Evolutionary conservation across 2,113 vertebrate genomes (phyloP).

Genomic region (Python bivittatus): DNA sequence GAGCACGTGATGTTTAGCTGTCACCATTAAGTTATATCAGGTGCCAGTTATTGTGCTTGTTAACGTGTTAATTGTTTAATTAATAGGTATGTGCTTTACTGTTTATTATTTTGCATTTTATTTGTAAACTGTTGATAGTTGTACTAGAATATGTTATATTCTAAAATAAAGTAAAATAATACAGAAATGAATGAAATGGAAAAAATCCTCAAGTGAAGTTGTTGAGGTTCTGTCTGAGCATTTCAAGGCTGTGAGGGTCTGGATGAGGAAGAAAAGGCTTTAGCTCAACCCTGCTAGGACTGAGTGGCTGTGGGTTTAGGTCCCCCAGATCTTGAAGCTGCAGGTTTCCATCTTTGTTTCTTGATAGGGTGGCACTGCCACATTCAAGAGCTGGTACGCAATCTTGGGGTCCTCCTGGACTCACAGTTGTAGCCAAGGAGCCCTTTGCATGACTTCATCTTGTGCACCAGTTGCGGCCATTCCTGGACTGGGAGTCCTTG

Average conservation of each 20-base stretch:
- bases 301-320: not conserved
- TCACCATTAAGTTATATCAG: too few species aligned
- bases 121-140: too few species aligned
- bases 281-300: not conserved
- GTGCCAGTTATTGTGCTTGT: too few species aligned
- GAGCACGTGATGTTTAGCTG: too few species aligned
- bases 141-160: too few species aligned
- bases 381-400: not conserved
- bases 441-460: not conserved
- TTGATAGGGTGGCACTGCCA: not conserved
- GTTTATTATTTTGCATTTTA: too few species aligned
- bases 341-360: not conserved
- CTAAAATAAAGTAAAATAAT: too few species aligned
- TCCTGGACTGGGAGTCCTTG: not conserved
- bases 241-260: not conserved
- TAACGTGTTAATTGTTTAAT: too few species aligned
- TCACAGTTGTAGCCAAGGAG: not conserved
- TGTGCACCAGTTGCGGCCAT: not conserved
- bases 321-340: not conserved
- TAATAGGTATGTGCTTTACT: too few species aligned
- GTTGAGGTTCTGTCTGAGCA: not conserved
- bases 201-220: too few species aligned
- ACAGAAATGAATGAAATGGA: too few species aligned
- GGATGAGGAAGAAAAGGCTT: not conserved
- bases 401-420: not conserved